These are phyloP conservation scores for Microcebus griseorufus DNA, from an alignment of 2,113 vertebrate species.

Conservation along the genomic window DNA sequence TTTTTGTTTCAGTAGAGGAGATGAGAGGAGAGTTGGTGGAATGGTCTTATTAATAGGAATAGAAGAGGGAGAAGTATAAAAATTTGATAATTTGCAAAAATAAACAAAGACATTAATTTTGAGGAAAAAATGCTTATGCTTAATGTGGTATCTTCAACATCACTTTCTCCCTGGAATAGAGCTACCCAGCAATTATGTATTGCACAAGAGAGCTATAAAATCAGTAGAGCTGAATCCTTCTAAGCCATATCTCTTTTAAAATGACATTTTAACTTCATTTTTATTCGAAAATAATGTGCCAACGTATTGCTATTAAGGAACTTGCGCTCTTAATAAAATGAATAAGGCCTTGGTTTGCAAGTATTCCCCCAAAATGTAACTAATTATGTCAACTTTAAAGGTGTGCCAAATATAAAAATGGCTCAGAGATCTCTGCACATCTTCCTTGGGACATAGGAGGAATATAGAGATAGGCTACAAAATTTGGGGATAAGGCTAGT, in stretches of 20 bases:
- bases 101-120: neutral
- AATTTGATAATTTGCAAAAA: neutral
- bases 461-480: neutral
- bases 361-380: neutral
- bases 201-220: slow-evolving; percentile 9
- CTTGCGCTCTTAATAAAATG: neutral
- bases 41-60: neutral
- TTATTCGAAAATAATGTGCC: slow-evolving; percentile 3
- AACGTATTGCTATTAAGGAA: neutral
- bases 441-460: neutral
- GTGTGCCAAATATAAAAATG: neutral
- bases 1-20: neutral
- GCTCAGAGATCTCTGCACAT: neutral
- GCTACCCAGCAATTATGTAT: neutral
- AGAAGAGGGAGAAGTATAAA: neutral
- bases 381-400: neutral
- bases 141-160: neutral
- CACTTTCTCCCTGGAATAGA: neutral
- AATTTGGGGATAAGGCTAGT: neutral
- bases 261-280: neutral
- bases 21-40: neutral
- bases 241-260: neutral
- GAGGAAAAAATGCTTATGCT: neutral
- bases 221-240: neutral
- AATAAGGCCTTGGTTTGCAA: neutral